Evolutionary conservation across 1,140 invertebrate genomes (phyloP).

Genomic region (Sipha flava): DNA sequence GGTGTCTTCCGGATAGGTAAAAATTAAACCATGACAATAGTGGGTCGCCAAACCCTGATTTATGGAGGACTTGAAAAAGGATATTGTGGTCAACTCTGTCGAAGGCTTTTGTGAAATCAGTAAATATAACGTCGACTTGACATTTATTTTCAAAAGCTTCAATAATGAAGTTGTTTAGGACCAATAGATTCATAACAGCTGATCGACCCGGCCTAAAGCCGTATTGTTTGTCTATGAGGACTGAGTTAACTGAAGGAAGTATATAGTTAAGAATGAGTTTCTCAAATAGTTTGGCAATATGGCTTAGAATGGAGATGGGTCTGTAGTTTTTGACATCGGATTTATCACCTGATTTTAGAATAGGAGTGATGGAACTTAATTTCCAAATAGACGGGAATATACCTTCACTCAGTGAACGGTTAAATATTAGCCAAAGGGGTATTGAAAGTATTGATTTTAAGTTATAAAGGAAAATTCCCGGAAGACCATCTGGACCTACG

Average conservation of each 20-base stretch:
- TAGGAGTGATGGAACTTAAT: too few relatives aligned
- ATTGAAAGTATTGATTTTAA: background rate
- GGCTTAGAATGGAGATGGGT: too few relatives aligned
- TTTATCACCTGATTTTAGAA: too few relatives aligned
- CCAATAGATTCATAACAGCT: background rate
- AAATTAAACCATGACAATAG: slow-evolving; percentile 37
- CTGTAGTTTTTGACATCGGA: too few relatives aligned
- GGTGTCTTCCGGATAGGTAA: slow-evolving; percentile 36
- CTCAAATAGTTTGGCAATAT: slow-evolving; percentile 30
- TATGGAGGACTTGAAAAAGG: background rate
- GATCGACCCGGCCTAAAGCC: background rate
- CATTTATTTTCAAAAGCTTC: too few relatives aligned
- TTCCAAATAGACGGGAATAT: too few relatives aligned
- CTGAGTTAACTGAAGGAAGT: background rate
- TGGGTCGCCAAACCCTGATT: background rate
- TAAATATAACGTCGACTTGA: background rate
- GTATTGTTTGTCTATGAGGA: background rate
- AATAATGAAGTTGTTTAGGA: background rate
- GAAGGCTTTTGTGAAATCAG: slow-evolving; percentile 7
- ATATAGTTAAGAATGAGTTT: background rate
- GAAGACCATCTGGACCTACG: background rate
- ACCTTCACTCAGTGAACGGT: background rate
- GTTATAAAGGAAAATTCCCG: background rate
- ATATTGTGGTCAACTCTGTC: too few relatives aligned
- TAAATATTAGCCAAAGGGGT: slow-evolving; percentile 5